Evolutionary conservation across 2,888 invertebrate species (phyloP).

Genomic region (Nemurella pictetii): DNA sequence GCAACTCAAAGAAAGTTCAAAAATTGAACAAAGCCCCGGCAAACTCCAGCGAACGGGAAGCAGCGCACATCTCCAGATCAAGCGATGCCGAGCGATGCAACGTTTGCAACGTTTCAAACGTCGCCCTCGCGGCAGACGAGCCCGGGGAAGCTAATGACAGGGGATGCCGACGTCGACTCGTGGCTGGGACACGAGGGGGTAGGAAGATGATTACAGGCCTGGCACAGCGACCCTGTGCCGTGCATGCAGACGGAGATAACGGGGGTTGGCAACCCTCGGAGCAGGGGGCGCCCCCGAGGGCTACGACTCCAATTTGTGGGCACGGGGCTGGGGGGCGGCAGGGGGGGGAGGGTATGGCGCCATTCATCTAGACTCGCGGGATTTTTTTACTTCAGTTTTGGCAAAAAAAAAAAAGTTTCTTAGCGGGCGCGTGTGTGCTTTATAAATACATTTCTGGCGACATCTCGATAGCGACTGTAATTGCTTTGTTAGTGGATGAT

Average conservation of each 20-base stretch:
- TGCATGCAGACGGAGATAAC: background rate
- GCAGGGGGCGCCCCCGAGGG: background rate
- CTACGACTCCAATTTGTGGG: background rate
- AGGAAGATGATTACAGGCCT: constrained; percentile 21
- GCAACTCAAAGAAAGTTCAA: background rate
- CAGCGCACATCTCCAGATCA: background rate
- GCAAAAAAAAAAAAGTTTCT: too few species aligned
- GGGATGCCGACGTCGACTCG: background rate
- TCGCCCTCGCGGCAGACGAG: background rate
- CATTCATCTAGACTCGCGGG: too few species aligned
- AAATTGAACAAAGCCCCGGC: background rate
- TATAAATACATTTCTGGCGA: too few species aligned
- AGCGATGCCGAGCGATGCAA: background rate
- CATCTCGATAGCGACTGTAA: too few species aligned
- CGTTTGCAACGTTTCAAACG: too few species aligned
- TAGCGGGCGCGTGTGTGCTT: too few species aligned
- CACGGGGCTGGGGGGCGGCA: background rate
- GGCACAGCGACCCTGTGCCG: too few species aligned
- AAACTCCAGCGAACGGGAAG: background rate
- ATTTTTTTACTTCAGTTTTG: too few species aligned
- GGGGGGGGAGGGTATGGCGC: too few species aligned
- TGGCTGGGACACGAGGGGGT: background rate
- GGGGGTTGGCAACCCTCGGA: background rate
- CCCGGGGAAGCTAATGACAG: background rate
- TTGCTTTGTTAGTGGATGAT: too few species aligned